Conservation (phyloP, 2,797 vertebrate species). For the Spizella passerina region DNA sequence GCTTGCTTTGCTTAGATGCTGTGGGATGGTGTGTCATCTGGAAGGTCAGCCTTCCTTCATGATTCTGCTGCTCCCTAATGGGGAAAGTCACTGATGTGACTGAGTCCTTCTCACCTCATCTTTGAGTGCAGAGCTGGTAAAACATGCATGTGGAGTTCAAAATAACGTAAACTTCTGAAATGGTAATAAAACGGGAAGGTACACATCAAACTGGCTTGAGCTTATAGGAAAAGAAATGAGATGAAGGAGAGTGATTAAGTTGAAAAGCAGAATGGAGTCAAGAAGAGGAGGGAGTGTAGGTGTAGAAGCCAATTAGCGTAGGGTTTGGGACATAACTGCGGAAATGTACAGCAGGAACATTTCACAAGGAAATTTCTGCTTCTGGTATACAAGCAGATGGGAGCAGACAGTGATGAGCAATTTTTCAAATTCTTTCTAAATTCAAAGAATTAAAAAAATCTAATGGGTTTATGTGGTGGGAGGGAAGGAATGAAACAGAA, state of each 20-base stretch:
- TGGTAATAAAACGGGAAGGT: neutral
- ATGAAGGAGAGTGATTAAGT: neutral
- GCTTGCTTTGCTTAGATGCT: neutral
- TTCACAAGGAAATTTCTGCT: neutral
- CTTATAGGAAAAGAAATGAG: neutral
- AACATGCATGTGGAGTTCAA: neutral
- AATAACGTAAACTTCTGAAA: neutral
- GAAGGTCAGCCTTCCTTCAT: neutral
- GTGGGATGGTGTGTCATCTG: neutral
- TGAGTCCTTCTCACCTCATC: neutral
- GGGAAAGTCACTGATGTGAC: neutral
- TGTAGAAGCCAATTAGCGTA: neutral
- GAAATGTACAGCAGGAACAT: conserved; percentile 27
- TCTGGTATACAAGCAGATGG: conserved; percentile 33
- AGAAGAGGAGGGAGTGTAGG: neutral
- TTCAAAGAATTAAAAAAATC: neutral
- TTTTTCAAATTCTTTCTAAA: conserved; percentile 9
- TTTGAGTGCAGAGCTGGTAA: neutral
- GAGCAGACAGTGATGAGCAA: conserved; percentile 3
- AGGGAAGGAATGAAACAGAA: neutral
- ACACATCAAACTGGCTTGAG: neutral
- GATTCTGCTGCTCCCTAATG: neutral
- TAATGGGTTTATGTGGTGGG: neutral
- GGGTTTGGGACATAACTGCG: neutral
- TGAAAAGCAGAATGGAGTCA: neutral